Conservation (phyloP, 2,113 vertebrate genomes). For the Anhinga rufa region DNA sequence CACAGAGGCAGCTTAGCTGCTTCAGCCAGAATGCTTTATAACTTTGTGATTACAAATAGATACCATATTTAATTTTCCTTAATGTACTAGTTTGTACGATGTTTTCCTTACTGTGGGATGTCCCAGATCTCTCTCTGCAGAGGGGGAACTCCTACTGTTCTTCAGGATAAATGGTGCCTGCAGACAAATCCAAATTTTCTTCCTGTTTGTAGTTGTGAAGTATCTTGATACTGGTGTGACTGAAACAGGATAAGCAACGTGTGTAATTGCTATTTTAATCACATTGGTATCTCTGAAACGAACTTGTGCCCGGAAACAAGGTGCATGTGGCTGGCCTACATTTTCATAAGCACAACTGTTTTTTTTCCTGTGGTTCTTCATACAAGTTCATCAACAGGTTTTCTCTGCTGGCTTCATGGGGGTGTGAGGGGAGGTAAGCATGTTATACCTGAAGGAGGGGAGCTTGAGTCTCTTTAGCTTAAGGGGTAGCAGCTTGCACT, state of each 20-base stretch:
- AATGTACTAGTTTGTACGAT: background rate
- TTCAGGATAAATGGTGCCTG: background rate
- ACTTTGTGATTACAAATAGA: background rate
- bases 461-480: background rate
- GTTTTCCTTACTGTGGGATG: background rate
- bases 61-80: background rate
- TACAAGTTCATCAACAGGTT: background rate
- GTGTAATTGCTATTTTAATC: background rate
- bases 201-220: background rate
- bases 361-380: background rate
- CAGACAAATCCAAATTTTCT: background rate
- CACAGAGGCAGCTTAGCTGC: background rate
- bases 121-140: background rate
- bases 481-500: background rate
- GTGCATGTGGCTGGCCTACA: background rate
- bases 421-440: background rate
- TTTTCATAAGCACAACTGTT: background rate
- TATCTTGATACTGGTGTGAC: background rate
- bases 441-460: background rate
- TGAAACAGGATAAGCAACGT: background rate
- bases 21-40: background rate
- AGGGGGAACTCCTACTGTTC: background rate
- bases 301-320: background rate
- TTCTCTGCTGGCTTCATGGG: background rate
- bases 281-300: background rate